Evolutionary conservation across 64 coral and sea anemone genomes (phyloP), one percentile per base, ranked within the genome.

Genomic region (Catalaphyllia jardinei): DNA sequence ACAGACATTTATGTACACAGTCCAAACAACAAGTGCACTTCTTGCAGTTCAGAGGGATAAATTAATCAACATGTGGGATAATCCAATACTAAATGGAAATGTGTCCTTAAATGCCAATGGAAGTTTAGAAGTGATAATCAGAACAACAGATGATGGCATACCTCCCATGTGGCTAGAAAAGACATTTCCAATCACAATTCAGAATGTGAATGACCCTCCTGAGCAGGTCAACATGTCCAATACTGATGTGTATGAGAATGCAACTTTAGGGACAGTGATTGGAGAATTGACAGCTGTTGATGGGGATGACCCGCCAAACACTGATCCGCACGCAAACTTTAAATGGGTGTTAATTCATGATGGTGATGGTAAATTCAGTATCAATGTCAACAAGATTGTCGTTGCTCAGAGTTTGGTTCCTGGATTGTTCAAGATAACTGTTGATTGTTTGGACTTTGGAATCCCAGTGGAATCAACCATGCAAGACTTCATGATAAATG

Each of bases 161-260:
- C 95, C 92, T 25, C 92, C 71, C 31, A 97, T 97, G 95, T 97
- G 95, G 95, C 35, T 69, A 9, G 91, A 93, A 4, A 82, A 90
- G 69, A 87, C 62, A 25, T 96, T 96, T 55, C 35, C 16, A 2
- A 89, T 89, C 29, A 62, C 52, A 64, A 61, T 90, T 3, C 16
- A 19, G 52, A 49, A 97, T 85, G 83, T 97, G 19, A 97, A 97
- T 81, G 95, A 96, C 52, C 95, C 95, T 31, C 95, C 95, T 71
- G 75, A 92, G 65, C 86, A 86, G 13, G 25, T 96, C 17, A 72
- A 71, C 15, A 69, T 96, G 42, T 88, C 91, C 12, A 77, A 81
- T 62, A 24, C 86, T 31, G 52, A 46, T 20, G 77, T 96, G 18
- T 50, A 71, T 29, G 95, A 96, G 60, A 93, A 93, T 18, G 91